Evolutionary conservation across 64 coral and sea anemone genomes (phyloP).

Genomic region (Pocillopora damicornis): DNA sequence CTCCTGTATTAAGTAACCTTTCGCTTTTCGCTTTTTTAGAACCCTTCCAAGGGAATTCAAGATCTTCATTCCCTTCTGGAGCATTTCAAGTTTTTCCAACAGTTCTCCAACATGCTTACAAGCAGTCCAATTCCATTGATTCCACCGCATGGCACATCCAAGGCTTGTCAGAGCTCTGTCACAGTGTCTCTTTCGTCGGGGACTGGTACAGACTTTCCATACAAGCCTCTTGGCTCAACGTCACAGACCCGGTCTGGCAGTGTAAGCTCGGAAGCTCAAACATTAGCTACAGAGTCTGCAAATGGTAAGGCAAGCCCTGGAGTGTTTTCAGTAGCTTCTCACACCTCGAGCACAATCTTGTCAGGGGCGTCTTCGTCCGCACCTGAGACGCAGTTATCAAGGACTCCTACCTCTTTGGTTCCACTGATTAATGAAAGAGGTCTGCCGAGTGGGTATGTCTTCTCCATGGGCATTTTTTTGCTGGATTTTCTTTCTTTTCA

Average conservation of each 20-base stretch:
- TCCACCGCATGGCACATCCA: constrained; percentile 41
- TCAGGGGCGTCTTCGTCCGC: constrained; percentile 55
- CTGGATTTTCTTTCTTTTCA: too few species aligned
- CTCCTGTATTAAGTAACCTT: background rate
- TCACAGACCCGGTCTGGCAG: constrained; percentile 73
- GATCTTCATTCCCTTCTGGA: constrained; percentile 43
- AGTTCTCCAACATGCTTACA: constrained; percentile 45
- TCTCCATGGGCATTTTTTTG: background rate
- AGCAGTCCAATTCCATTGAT: constrained; percentile 28
- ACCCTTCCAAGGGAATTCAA: constrained; percentile 22
- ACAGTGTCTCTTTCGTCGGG: constrained; percentile 61
- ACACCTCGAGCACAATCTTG: constrained; percentile 54
- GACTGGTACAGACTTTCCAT: constrained; percentile 75
- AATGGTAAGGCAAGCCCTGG: constrained; percentile 50
- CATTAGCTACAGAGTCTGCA: background rate
- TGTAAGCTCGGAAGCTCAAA: constrained; percentile 53
- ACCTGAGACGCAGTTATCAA: constrained; percentile 34
- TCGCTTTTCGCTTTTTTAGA: constrained; percentile 34
- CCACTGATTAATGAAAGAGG: constrained; percentile 90
- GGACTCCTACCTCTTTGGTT: constrained; percentile 58
- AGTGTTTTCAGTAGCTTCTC: constrained; percentile 21
- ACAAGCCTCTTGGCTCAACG: constrained; percentile 69
- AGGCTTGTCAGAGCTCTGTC: constrained; percentile 84
- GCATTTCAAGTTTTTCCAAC: constrained; percentile 84
- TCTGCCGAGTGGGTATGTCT: constrained; percentile 82